Percentiles rank a stretch among this genome's conserved stretches.
phyloP scores from a whole-genome alignment of 2,888 invertebrate species.

The Morinoia aosen region DNA sequence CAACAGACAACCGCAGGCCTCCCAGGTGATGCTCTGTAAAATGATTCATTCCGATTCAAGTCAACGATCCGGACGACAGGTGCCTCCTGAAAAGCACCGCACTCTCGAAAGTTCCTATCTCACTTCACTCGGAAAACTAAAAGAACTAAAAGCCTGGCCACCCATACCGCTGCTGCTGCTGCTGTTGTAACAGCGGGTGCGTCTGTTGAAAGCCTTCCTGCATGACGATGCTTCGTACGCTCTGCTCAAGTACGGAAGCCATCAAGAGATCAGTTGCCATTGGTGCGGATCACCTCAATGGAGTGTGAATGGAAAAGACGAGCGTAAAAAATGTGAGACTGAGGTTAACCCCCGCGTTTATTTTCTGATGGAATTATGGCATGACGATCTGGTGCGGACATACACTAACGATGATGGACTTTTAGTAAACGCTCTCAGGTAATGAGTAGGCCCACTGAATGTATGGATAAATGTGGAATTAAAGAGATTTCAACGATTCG shows the following conservation, averaged over 20 bases:
- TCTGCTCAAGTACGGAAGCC: neutral
- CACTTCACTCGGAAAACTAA: neutral
- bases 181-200: neutral
- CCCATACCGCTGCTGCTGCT: neutral
- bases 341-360: neutral
- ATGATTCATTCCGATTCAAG: neutral
- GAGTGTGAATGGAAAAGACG: neutral
- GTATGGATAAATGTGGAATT: neutral
- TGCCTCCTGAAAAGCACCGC: neutral
- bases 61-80: constrained; percentile 17
- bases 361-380: neutral
- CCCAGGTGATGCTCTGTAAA: neutral
- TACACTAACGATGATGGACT: neutral
- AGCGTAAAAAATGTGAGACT: neutral
- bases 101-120: neutral
- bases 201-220: neutral
- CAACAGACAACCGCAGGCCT: neutral
- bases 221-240: neutral
- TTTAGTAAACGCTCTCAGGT: neutral
- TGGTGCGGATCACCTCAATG: neutral
- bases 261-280: neutral
- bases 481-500: neutral
- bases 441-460: neutral
- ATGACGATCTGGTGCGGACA: neutral
- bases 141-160: neutral